phyloP scores from a whole-genome alignment of 2,888 invertebrate genomes.

The Plemyria rubiginata region DNA sequence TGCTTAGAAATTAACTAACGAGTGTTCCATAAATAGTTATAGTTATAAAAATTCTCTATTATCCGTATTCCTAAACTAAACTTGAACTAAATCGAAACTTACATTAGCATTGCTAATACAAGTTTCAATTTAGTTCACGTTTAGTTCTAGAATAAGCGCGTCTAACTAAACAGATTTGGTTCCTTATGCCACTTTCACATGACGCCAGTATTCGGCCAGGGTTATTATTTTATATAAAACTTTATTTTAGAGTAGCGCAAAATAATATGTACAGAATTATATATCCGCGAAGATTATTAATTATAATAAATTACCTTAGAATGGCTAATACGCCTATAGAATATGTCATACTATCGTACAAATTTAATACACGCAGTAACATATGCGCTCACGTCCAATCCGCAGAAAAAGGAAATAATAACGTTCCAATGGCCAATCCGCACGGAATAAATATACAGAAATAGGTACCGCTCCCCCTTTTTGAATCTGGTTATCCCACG shows the following conservation, averaged over 20 bases:
- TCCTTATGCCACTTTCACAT: slow-evolving; percentile 24
- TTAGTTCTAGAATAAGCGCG: neutral
- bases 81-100: neutral
- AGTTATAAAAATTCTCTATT: neutral
- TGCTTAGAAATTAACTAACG: neutral
- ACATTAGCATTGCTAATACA: neutral
- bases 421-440: neutral
- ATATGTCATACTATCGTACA: neutral
- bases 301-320: neutral
- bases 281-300: too few relatives aligned
- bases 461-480: too few relatives aligned
- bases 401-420: neutral
- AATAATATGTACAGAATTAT: too few relatives aligned
- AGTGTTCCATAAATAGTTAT: slow-evolving; percentile 4
- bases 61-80: neutral
- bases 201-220: neutral
- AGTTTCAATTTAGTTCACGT: neutral
- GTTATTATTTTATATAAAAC: too few relatives aligned
- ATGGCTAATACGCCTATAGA: neutral
- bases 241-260: too few relatives aligned
- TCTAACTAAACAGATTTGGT: slow-evolving; percentile 11
- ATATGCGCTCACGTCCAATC: too few relatives aligned
- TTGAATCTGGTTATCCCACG: too few relatives aligned
- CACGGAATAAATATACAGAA: neutral
- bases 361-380: too few relatives aligned